Evolutionary conservation across 2,797 vertebrate genomes (phyloP), one percentile per base, ranked within the genome.

Genomic region (Sebastes melanostomus): DNA sequence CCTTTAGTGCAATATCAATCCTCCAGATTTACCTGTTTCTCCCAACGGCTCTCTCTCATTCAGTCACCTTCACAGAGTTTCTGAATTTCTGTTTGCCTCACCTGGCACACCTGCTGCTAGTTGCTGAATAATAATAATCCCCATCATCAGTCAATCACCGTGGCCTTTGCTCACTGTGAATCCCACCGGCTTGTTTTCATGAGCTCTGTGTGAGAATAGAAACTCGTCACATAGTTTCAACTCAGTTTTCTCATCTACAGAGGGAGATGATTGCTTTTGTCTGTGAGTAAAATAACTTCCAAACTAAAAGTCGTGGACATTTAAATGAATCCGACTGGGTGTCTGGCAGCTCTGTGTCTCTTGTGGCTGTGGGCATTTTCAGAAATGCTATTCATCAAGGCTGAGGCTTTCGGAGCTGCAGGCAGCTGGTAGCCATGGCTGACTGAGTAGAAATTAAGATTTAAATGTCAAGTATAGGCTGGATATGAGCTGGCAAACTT

Each of bases 41-140:
- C 13, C 34, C 24, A 11, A 6, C 0, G 0, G 27, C 30, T 66
- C 30, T 66, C 30, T 66, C 25, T 59, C 66, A 14, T 62, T 75
- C n/a, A 30, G 32, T 56, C 62, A 67, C 32, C 55, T 66, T 42
- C 30, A 78, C 69, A 27, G 10, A 67, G 42, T 54, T 65, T 68
- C 27, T 78, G 50, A 62, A 76, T 81, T 65, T 78, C 2, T 61
- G 56, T 60, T 34, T 6, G 10, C 25, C 69, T 79, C 67, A 50
- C 34, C 55, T 71, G 58, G 54, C 58, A 60, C 71, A 67, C 66
- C 50, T 59, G 66, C 60, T 56, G 25, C 32, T 50, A n/a, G 46
- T 36, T 14, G 68, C 29, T 84, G 65, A 84, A 70, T 54, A 46
- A 70, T 54, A 77, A 85, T 69, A 79, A 86, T 66, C 65, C 36